A percentile compares a stretch with the other conserved stretches of the same genome.
Conservation (phyloP, 2,797 vertebrate genomes). For the Eulemur mongoz region DNA sequence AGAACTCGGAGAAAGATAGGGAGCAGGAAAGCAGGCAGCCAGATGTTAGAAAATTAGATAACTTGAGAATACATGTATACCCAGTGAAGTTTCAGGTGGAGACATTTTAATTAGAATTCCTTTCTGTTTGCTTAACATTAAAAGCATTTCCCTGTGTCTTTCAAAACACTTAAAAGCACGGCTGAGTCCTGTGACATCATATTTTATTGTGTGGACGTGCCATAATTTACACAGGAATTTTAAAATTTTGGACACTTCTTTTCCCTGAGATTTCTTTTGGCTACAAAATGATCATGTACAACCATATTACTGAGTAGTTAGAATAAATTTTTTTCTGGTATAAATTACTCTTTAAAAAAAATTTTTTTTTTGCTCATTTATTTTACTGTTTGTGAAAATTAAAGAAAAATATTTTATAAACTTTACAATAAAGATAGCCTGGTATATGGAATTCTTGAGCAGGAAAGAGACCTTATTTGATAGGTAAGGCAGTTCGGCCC, state of each 20-base stretch:
- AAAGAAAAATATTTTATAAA: neutral
- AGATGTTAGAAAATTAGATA: neutral
- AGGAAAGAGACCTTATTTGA: neutral
- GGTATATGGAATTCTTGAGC: neutral
- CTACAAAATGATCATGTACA: constrained; percentile 19
- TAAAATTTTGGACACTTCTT: neutral
- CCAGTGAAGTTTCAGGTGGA: neutral
- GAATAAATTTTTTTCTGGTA: neutral
- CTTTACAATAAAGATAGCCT: neutral
- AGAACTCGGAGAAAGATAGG: neutral
- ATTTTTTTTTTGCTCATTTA: neutral
- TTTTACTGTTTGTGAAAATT: neutral
- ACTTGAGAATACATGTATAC: neutral
- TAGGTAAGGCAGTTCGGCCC: neutral
- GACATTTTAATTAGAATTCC: neutral
- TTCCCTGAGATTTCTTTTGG: neutral
- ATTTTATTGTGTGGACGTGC: neutral
- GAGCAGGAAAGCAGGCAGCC: neutral
- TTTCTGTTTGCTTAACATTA: neutral
- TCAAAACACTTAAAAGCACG: neutral
- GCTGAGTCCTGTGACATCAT: neutral
- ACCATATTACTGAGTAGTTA: neutral
- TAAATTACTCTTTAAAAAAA: neutral
- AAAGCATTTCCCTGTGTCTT: neutral
- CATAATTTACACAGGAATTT: neutral